Evolutionary conservation across 2,888 invertebrate genomes (phyloP), one percentile per base, ranked within the genome.

Genomic region (Onchidella celtica): DNA sequence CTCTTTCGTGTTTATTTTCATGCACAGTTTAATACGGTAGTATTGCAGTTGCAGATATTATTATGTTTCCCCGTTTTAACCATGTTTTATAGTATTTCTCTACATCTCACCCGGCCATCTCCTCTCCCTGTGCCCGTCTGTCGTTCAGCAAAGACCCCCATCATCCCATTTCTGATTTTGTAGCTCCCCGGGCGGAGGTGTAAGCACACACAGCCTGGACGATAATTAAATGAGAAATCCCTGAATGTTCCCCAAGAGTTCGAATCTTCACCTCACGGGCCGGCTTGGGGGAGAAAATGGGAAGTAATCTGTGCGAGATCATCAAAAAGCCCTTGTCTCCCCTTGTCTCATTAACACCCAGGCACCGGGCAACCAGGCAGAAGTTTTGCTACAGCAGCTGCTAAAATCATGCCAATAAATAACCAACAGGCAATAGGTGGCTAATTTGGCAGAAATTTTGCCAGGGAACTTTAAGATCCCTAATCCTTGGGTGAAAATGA

Each of bases 251-350:
- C n/a, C 3, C 59, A 59, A 59, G 24, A n/a, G n/a, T n/a, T n/a
- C n/a, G n/a, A 4, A 59, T n/a, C 24, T 59, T 6, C 24, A 14
- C 59, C 14, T n/a, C 3, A 11, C 59, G 17, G 59, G n/a, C 59
- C 3, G 59, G 17, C 66, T 3, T 32, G 17, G 11, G 11, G 34
- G 34, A 32, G 32, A 47, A 47, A 11, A 47, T 66, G 66, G 66
- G 66, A 66, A n/a, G 66, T 66, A 66, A 66, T 66, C 66, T 17
- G 17, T 3, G 3, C n/a, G 59, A 59, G 24, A 59, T 59, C 59
- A 4, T 29, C 14, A 3, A 32, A 21, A 14, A 66, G 32, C 21
- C 34, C 34, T 66, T 66, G 34, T 66, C 34, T 66, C 32, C 66
- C 66, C 66, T 11, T 17, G 66, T 17, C 32, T 29, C 29, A 9